Conservation (phyloP, 2,888 invertebrate genomes). For the Epinotia nisella region DNA sequence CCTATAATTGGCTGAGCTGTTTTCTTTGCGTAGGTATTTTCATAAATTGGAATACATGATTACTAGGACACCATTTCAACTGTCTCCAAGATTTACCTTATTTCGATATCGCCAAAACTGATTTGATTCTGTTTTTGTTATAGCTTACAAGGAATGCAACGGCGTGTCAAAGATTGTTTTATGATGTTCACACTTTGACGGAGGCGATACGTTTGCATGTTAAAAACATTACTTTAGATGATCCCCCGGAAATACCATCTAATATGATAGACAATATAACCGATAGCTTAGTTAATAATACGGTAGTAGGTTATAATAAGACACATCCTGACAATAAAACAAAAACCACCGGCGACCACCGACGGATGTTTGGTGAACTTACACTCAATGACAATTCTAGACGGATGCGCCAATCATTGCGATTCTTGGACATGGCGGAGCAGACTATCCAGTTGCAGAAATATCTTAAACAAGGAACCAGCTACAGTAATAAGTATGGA, state of each 20-base stretch:
- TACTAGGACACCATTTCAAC: too few relatives aligned
- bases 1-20: too few relatives aligned
- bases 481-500: neutral
- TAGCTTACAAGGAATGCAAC: slow-evolving; percentile 6
- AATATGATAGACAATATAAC: neutral
- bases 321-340: too few relatives aligned
- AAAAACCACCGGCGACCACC: too few relatives aligned
- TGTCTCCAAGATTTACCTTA: neutral
- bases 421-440: slow-evolving; percentile 3
- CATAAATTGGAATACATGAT: too few relatives aligned
- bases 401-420: neutral
- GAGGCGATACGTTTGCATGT: neutral
- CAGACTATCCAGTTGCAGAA: slow-evolving; percentile 1
- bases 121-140: slow-evolving; percentile 3
- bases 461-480: neutral
- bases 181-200: neutral
- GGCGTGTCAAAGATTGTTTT: slow-evolving; percentile 9
- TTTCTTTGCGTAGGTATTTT: too few relatives aligned
- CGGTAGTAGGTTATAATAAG: neutral
- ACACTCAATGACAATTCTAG: neutral
- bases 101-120: neutral
- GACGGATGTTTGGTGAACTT: too few relatives aligned
- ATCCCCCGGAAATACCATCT: too few relatives aligned
- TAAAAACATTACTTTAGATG: neutral
- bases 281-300: neutral